Conservation (phyloP, 2,113 vertebrate species). For the Crotalus tigris region DNA sequence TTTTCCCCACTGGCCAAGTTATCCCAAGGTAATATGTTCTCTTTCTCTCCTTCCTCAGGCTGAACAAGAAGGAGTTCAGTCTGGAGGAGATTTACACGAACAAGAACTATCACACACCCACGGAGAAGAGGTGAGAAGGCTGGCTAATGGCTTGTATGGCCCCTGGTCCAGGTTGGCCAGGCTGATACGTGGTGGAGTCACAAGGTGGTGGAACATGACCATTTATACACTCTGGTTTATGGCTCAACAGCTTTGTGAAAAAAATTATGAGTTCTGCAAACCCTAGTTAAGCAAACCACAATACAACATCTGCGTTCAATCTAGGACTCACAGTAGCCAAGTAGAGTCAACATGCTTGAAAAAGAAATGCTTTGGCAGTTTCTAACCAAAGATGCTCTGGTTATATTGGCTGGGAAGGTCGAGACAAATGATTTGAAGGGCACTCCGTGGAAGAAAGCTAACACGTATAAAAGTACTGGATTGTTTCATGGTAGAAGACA, state of each 20-base stretch:
- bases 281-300: background rate
- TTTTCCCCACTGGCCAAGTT: background rate
- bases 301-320: background rate
- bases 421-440: background rate
- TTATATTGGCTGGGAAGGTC: background rate
- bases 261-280: background rate
- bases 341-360: background rate
- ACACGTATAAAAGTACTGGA: background rate
- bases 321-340: background rate
- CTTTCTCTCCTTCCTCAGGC: conserved; percentile 60
- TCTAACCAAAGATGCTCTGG: background rate
- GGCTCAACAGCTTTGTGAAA: background rate
- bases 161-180: background rate
- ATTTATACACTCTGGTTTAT: background rate
- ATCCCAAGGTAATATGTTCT: background rate
- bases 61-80: conserved; percentile 89
- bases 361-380: background rate
- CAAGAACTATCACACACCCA: conserved; percentile 85
- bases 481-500: background rate
- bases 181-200: background rate
- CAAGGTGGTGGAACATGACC: background rate
- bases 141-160: background rate
- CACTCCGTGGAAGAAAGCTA: background rate
- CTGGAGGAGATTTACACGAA: conserved; percentile 93
- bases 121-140: conserved; percentile 76